Percentiles rank a stretch among this genome's conserved stretches.
Evolutionary conservation across 2,797 vertebrate genomes (phyloP).

Genomic region (Gastrophryne carolinensis): DNA sequence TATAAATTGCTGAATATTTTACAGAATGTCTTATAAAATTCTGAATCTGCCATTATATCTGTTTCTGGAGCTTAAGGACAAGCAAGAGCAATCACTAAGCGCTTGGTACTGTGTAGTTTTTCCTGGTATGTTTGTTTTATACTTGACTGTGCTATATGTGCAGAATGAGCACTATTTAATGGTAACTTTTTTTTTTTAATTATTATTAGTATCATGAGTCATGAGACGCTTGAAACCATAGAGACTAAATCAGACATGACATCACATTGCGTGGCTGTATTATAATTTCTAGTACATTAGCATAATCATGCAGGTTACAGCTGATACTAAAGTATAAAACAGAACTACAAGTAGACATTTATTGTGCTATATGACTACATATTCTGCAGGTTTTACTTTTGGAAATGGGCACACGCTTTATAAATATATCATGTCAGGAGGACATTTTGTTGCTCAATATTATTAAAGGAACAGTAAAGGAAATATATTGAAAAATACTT

Average conservation of each 20-base stretch:
- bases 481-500: too few relatives aligned
- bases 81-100: constrained; percentile 3
- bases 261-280: not conserved
- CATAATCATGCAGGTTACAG: not conserved
- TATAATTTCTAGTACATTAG: not conserved
- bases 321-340: not conserved
- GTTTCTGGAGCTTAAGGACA: constrained; percentile 23
- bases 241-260: not conserved
- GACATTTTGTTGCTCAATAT: too few relatives aligned
- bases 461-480: too few relatives aligned
- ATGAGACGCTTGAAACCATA: not conserved
- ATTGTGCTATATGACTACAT: not conserved
- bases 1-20: constrained; percentile 37
- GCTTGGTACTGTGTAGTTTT: not conserved
- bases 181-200: too few relatives aligned
- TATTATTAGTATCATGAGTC: not conserved
- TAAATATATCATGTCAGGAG: too few relatives aligned
- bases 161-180: too few relatives aligned
- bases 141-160: not conserved
- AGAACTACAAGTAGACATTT: not conserved
- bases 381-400: too few relatives aligned
- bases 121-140: not conserved
- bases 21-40: constrained; percentile 28
- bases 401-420: too few relatives aligned
- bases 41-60: constrained; percentile 34